These are phyloP conservation scores for Apamea sordens DNA, from an alignment of 2,888 invertebrate species.

Conservation along the genomic window DNA sequence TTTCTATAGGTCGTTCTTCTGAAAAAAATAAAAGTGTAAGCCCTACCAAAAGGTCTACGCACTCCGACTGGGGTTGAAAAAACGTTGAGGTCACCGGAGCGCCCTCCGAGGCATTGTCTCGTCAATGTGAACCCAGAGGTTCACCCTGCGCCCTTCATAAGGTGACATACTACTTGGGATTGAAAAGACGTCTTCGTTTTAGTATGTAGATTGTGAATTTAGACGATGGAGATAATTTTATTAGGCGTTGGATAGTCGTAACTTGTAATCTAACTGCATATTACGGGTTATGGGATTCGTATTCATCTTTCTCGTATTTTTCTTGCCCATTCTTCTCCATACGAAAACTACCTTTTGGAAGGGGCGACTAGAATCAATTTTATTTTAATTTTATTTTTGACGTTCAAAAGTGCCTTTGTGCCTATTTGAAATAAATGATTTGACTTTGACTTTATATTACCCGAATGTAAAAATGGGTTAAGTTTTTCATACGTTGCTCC, in stretches of 20 bases:
- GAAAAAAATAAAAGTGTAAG: slow-evolving; percentile 17
- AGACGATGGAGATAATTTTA: slow-evolving; percentile 7
- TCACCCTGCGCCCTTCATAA: slow-evolving; percentile 70
- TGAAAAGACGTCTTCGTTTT: slow-evolving; percentile 27
- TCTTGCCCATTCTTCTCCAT: no score
- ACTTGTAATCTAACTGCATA: background rate
- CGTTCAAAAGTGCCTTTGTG: no score
- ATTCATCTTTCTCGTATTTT: no score
- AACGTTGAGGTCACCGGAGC: slow-evolving; percentile 71
- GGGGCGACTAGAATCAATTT: no score
- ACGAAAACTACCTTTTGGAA: no score
- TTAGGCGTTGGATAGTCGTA: slow-evolving; percentile 1
- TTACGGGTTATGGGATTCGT: background rate
- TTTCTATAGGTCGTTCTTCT: background rate
- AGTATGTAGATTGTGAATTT: slow-evolving; percentile 30
- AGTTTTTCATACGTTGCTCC: background rate
- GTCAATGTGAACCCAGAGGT: slow-evolving; percentile 71
- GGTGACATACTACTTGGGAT: slow-evolving; percentile 67
- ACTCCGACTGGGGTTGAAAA: slow-evolving; percentile 70
- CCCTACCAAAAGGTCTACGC: slow-evolving; percentile 66
- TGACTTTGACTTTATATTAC: no score
- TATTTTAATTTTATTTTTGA: no score
- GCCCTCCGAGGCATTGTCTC: slow-evolving; percentile 75
- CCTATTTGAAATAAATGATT: no score
- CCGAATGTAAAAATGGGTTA: background rate